Base-by-base conservation (phyloP, 2,888 invertebrate genomes). In the Nomada ruficornis region DNA sequence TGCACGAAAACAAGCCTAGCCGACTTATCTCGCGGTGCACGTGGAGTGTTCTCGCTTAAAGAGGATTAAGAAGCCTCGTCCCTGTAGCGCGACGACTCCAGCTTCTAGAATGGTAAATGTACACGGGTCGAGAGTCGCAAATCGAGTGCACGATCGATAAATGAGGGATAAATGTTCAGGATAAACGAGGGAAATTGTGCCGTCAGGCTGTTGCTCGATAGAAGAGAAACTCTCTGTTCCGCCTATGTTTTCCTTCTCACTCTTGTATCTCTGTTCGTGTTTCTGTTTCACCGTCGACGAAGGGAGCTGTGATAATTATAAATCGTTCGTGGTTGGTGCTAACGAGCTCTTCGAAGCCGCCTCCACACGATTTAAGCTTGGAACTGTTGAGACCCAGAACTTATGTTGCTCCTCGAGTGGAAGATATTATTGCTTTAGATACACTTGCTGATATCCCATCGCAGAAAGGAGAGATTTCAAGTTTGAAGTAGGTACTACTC, bases 281-380 rank as follows among this genome's bases (percentile, higher is more conserved):
- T 18, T 47, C 60, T 4, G 65, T 67, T 9, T 44, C 57, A 59
- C 70, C 54, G 36, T 60, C 59, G 15, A 59, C 57, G 59, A 60
- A 80, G 52, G 47, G 36, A 20, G 52, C 29, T 60, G 63, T 82
- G 82, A 82, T 83, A 83, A 83, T 83, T 83, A 83, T 83, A 83
- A 83, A 77, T 83, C 82, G 83, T 54, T 74, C 63, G 64, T 75
- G 80, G 71, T 76, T 64, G 64, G 75, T 54, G 82, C 77, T 83
- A 83, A 83, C 83, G 70, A 83, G 83, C 83, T 69, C 20, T 76
- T 59, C 73, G 77, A 81, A 26, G 18, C 60, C 64, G 69, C 77
- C 73, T 77, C 70, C 77, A 77, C 70, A 29, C n/a, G 47, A 9
- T 59, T 68, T 23, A n/a, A 68, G 18, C 69, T 70, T 52, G 57